phyloP scores from a whole-genome alignment of 1,140 invertebrate genomes.

The Brachionus manjavacas region DNA sequence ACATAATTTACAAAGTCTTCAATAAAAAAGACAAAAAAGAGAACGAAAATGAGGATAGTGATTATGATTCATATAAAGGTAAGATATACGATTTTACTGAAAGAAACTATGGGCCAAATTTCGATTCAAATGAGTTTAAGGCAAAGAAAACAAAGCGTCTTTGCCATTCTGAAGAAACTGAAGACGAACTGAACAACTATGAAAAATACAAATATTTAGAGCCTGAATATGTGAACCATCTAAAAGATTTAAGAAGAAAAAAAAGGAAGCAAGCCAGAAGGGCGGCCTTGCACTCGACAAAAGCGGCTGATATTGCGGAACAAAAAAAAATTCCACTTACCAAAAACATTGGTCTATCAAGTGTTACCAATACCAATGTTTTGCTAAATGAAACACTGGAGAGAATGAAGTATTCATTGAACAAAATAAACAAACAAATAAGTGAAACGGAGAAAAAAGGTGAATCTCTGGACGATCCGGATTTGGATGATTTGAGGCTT shows the following conservation, averaged over 20 bases:
- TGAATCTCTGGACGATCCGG: not conserved
- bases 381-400: slow-evolving; percentile 33
- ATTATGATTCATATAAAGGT: not conserved
- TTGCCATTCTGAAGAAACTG: not conserved
- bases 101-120: slow-evolving; percentile 1
- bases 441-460: slow-evolving; percentile 22
- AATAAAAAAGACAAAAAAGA: slow-evolving; percentile 34
- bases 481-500: slow-evolving; percentile 22
- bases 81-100: slow-evolving; percentile 8
- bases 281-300: not conserved
- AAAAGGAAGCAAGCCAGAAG: not conserved
- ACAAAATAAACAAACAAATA: slow-evolving; percentile 30
- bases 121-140: not conserved
- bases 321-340: not conserved
- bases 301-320: not conserved
- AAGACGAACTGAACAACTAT: slow-evolving; percentile 19
- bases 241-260: not conserved
- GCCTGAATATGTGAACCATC: slow-evolving; percentile 3
- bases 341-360: slow-evolving; percentile 3
- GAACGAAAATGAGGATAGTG: slow-evolving; percentile 8
- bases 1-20: slow-evolving; percentile 39
- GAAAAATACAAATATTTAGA: slow-evolving; percentile 24
- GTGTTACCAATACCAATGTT: slow-evolving; percentile 37
- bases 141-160: not conserved
- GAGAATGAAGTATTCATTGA: slow-evolving; percentile 38